Percentiles rank a stretch among this genome's conserved stretches.
Conservation (phyloP, 2,797 vertebrate genomes). For the Crossoptilon crossoptilon region DNA sequence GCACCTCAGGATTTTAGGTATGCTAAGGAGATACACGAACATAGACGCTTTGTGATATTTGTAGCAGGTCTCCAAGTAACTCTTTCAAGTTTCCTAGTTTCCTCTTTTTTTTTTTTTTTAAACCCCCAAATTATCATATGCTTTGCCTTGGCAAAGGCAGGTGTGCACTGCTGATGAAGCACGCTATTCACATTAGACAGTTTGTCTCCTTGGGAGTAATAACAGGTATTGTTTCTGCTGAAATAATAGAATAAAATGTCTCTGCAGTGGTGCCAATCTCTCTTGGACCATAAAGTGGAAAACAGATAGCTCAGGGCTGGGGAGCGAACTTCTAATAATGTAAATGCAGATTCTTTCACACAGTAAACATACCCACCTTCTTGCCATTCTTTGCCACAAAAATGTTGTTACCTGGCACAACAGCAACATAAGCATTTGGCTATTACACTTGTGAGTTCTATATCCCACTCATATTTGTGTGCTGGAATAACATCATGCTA, state of each 20-base stretch:
- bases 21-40: neutral
- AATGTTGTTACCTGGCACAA: neutral
- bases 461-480: neutral
- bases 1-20: neutral
- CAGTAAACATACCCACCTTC: neutral
- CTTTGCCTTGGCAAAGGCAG: neutral
- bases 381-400: neutral
- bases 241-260: neutral
- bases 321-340: neutral
- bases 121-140: neutral
- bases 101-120: neutral
- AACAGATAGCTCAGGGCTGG: neutral
- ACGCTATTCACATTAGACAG: accelerated
- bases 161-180: neutral
- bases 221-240: neutral
- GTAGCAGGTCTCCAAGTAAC: neutral
- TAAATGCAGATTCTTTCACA: neutral
- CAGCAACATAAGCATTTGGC: neutral
- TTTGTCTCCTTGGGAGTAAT: neutral
- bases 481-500: neutral
- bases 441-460: neutral
- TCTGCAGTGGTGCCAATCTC: neutral
- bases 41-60: neutral
- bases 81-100: neutral
- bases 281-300: neutral